Base-by-base conservation (phyloP, 2,113 vertebrate genomes). In the Protobothrops mucrosquamatus region DNA sequence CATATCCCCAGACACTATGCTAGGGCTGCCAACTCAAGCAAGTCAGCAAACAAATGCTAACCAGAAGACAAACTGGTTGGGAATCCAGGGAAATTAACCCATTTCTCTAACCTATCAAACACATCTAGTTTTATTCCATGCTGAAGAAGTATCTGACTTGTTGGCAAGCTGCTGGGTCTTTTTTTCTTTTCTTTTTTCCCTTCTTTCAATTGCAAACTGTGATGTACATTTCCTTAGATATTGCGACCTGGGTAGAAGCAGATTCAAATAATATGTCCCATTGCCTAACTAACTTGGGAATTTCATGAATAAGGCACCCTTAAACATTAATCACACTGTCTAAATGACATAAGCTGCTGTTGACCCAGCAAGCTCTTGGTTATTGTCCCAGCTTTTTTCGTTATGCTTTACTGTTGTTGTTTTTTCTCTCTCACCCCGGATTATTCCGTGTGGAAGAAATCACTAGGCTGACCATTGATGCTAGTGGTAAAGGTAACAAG, bases 161-260 rank as follows among this genome's bases (percentile, higher is more conserved):
- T 94, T 92, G 96, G 96, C 95, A 93, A 92, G 95, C 95, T 46
- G 89, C 91, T 96, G 97, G 94, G 95, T 92, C 94, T 26, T 0
- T 85, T 81, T 81, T 39, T 22, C 34, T 81, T 81, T 34, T 3
- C 34, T 81, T 20, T 39, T 92, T 92, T 4, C 55, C 95, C 93
- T 94, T 46, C 43, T 43, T 56, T 56, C 61, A 56, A 52, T 39
- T 89, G 85, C 48, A 93, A 81, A 93, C 92, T 88, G 91, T 96
- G 96, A 95, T 96, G 97, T 97, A 96, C 97, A 96, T 97, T 97
- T 96, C 96, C 96, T 93, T 86, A 93, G 93, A 87, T 95, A 74
- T 95, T 95, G 20, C 94, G 90, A 95, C 94, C 95, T 95, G 92
- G 93, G 93, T 93, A 95, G 96, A 92, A 94, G 95, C 94, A 91